Percentiles rank a stretch among this genome's conserved stretches.
Evolutionary conservation across 1,140 invertebrate genomes (phyloP).

Genomic region (Zaprionus vittiger): DNA sequence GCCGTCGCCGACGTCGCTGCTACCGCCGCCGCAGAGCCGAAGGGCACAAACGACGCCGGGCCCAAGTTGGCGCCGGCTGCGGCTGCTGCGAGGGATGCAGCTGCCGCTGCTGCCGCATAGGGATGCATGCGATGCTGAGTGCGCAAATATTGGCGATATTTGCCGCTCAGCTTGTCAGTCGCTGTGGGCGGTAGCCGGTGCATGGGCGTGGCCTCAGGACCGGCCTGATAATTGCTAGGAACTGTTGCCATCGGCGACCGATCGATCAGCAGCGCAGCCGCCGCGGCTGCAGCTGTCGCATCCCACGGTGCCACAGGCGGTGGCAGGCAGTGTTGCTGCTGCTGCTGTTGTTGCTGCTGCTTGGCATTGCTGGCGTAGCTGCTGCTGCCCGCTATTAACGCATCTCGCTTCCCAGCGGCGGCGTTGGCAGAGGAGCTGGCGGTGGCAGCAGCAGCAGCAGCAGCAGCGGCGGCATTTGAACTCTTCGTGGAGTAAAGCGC

Average conservation of each 20-base stretch:
- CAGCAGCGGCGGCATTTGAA: conserved; percentile 33
- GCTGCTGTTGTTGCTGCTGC: conserved; percentile 58
- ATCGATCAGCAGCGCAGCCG: conserved; percentile 68
- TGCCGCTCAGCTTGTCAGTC: conserved; percentile 85
- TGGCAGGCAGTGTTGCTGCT: conserved; percentile 67
- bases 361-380: conserved; percentile 56
- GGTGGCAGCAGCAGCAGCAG: conserved; percentile 29
- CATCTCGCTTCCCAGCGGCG: conserved; percentile 72
- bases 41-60: conserved; percentile 84
- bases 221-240: conserved; percentile 85
- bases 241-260: conserved; percentile 84
- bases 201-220: conserved; percentile 79
- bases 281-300: conserved; percentile 57
- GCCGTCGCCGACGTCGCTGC: conserved; percentile 55
- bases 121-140: conserved; percentile 85
- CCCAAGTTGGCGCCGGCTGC: conserved; percentile 68
- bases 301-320: conserved; percentile 65
- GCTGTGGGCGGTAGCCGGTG: conserved; percentile 59
- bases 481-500: conserved; percentile 66
- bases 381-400: conserved; percentile 80
- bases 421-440: conserved; percentile 38
- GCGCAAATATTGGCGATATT: conserved; percentile 86
- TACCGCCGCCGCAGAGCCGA: conserved; percentile 69
- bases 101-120: conserved; percentile 84
- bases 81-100: conserved; percentile 70